A percentile compares a stretch with the other conserved stretches of the same genome.
Conservation (phyloP, 2,888 invertebrate species). For the Ophion slaviceki region DNA sequence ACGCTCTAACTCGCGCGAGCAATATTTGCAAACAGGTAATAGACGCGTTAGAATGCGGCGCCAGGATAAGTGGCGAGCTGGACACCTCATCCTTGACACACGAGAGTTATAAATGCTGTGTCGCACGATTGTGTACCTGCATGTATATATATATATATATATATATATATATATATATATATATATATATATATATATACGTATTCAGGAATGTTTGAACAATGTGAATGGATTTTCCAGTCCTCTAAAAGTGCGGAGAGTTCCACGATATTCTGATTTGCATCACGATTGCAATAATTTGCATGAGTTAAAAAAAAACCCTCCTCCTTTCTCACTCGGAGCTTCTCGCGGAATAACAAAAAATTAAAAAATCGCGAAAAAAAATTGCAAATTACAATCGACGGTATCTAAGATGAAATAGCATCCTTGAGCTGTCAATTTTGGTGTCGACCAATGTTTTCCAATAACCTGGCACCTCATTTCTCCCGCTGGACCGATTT, state of each 20-base stretch:
- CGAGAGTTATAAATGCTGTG: constrained; percentile 26
- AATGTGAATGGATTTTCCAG: constrained; percentile 78
- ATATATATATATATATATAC: constrained; percentile 10
- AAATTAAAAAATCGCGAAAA: not conserved
- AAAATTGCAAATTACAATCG: not conserved
- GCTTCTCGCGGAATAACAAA: constrained; percentile 9
- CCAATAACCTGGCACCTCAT: not conserved
- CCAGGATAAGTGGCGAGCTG: constrained; percentile 75
- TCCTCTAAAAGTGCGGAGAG: constrained; percentile 74
- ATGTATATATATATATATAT: not conserved
- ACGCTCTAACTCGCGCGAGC: constrained; percentile 73
- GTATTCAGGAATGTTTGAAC: constrained; percentile 59
- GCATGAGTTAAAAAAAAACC: constrained; percentile 13
- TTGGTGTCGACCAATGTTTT: not conserved
- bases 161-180: constrained; percentile 9
- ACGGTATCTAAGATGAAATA: not conserved
- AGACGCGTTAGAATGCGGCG: constrained; percentile 78
- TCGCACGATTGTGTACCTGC: constrained; percentile 3
- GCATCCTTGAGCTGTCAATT: not conserved
- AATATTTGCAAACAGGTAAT: constrained; percentile 79
- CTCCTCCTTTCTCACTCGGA: not conserved
- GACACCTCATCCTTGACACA: constrained; percentile 60
- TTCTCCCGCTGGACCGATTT: not conserved
- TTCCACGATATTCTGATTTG: constrained; percentile 76
- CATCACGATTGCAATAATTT: constrained; percentile 43